Evolutionary conservation across 2,888 invertebrate genomes (phyloP).

Genomic region (Drosophila mercatorum): DNA sequence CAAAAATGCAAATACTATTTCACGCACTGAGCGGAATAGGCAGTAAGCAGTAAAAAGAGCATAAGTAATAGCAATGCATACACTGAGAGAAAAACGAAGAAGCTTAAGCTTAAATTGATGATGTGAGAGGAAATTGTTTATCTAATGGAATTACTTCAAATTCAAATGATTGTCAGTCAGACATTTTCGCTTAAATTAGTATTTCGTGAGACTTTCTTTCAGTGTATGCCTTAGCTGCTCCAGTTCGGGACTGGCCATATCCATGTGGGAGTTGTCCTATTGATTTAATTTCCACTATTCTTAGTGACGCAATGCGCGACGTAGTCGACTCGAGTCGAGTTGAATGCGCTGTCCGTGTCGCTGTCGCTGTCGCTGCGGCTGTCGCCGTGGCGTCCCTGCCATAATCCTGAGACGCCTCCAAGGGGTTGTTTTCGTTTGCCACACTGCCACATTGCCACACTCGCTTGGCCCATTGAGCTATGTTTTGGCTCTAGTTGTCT

Average conservation of each 20-base stretch:
- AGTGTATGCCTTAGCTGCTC: slow-evolving; percentile 38
- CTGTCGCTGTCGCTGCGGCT: slow-evolving; percentile 9
- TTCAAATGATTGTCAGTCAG: background rate
- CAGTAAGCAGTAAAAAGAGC: background rate
- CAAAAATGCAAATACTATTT: slow-evolving; percentile 64
- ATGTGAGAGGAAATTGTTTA: background rate
- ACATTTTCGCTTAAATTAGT: too few species aligned
- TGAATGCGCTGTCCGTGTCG: slow-evolving; percentile 59
- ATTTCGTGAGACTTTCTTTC: background rate
- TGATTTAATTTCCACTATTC: slow-evolving; percentile 71
- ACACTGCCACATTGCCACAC: slow-evolving; percentile 27
- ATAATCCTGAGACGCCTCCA: slow-evolving; percentile 66
- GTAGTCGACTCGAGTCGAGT: slow-evolving; percentile 60
- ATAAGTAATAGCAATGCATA: background rate
- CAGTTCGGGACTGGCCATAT: slow-evolving; percentile 40
- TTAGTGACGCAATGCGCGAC: slow-evolving; percentile 69
- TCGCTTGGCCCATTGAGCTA: slow-evolving; percentile 11
- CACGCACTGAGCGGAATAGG: slow-evolving; percentile 3
- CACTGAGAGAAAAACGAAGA: background rate
- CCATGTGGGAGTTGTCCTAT: slow-evolving; percentile 76
- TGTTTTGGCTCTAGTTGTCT: slow-evolving; percentile 35
- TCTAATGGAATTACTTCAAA: background rate
- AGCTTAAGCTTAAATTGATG: background rate
- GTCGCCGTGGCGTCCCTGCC: slow-evolving; percentile 32
- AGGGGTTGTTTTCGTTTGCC: slow-evolving; percentile 69